phyloP scores from a whole-genome alignment of 2,888 invertebrate genomes.

The Eristalis tenax region DNA sequence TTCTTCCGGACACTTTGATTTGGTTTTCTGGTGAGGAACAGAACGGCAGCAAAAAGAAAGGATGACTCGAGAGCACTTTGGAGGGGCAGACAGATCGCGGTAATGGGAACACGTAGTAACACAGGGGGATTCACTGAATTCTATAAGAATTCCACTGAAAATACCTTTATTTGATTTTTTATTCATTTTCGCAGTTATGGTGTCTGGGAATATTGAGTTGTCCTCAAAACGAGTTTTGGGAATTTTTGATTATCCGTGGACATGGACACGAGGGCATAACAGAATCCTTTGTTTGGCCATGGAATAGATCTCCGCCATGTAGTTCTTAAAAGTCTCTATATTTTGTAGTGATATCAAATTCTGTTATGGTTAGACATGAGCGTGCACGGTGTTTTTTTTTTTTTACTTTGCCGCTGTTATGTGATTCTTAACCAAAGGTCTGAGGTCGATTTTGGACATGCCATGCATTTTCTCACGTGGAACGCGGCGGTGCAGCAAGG shows the following conservation, averaged over 20 bases:
- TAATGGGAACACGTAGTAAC: slow-evolving; percentile 43
- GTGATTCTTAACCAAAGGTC: no score
- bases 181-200: slow-evolving; percentile 36
- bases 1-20: slow-evolving; percentile 71
- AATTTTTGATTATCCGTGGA: slow-evolving; percentile 14
- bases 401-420: no score
- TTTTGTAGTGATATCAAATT: no score
- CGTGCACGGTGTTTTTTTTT: no score
- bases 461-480: no score
- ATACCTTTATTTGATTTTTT: slow-evolving; percentile 53
- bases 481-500: no score
- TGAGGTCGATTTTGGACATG: no score
- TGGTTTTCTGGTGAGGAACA: slow-evolving; percentile 43
- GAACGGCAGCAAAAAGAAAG: background rate
- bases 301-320: no score
- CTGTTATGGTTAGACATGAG: no score
- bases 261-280: background rate
- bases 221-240: slow-evolving; percentile 4
- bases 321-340: no score
- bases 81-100: background rate
- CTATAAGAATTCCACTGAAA: background rate
- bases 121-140: slow-evolving; percentile 17
- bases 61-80: background rate
- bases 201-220: slow-evolving; percentile 22
- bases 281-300: background rate